Conservation (phyloP, 2,113 vertebrate genomes). For the Stomatorhinus ivindoensis region DNA sequence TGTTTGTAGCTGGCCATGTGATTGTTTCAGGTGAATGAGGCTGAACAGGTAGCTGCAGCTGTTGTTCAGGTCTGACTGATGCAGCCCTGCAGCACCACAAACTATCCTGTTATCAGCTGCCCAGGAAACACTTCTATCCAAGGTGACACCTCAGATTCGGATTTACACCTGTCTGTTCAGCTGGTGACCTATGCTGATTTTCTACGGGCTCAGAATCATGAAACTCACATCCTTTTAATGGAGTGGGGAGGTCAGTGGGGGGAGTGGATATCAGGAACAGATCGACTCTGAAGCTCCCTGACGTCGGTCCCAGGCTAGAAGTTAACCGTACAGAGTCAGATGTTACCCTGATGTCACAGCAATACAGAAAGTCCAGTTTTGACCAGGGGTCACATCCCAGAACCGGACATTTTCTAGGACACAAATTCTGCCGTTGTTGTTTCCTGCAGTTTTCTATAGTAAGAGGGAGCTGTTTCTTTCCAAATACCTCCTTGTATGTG, state of each 20-base stretch:
- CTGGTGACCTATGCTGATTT: neutral
- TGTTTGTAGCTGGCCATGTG: neutral
- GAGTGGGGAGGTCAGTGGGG: neutral
- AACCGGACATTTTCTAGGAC: neutral
- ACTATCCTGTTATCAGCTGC: neutral
- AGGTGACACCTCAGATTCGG: neutral
- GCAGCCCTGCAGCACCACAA: neutral
- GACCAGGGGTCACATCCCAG: neutral
- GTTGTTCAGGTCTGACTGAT: neutral
- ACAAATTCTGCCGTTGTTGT: neutral
- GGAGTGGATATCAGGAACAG: neutral
- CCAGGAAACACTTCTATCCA: neutral
- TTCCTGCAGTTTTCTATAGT: neutral
- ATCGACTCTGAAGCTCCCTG: neutral
- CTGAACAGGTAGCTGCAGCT: neutral
- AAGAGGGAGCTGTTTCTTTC: neutral
- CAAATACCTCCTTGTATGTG: neutral
- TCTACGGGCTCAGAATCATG: neutral
- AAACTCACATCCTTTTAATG: neutral
- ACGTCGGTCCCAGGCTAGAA: neutral
- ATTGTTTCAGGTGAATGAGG: neutral
- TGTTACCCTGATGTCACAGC: neutral
- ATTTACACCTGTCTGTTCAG: neutral
- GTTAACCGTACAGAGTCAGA: neutral
- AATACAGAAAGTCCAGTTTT: too few relatives aligned